Conservation (phyloP, 2,888 invertebrate species). For the Orchesellides sinensis region DNA sequence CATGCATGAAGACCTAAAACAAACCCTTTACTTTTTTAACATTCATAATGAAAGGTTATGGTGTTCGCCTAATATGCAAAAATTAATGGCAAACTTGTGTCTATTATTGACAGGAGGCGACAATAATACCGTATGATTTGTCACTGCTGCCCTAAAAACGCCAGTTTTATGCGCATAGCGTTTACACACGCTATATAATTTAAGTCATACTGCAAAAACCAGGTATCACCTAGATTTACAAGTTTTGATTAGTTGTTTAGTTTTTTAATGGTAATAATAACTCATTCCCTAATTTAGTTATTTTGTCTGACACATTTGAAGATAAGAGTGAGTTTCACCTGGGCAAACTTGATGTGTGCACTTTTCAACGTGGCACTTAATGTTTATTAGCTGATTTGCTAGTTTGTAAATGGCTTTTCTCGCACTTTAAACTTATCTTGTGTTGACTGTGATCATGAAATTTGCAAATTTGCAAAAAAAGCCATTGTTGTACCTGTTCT, state of each 20-base stretch:
- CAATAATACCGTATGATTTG: constrained; percentile 19
- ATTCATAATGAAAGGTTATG: too few species aligned
- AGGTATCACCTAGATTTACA: not conserved
- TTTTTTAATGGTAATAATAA: not conserved
- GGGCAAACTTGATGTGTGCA: not conserved
- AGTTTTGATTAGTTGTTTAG: not conserved
- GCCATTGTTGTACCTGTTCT: constrained; percentile 11
- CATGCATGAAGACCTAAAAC: constrained; percentile 3
- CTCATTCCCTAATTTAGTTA: constrained; percentile 10
- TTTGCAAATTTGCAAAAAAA: constrained; percentile 30
- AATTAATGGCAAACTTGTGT: not conserved
- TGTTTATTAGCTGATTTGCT: constrained; percentile 41
- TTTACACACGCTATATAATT: not conserved
- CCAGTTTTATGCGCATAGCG: not conserved
- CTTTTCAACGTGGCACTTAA: not conserved
- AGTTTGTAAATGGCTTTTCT: constrained; percentile 50
- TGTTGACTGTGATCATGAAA: constrained; percentile 15
- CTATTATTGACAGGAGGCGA: constrained; percentile 10
- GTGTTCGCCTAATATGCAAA: not conserved
- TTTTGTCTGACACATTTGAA: constrained; percentile 2
- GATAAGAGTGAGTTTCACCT: constrained; percentile 48
- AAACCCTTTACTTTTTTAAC: not conserved
- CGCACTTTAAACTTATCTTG: constrained; percentile 28
- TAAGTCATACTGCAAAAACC: not conserved
- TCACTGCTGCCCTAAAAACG: constrained; percentile 43